Conservation (phyloP, 2,888 invertebrate genomes). For the Ectobius pallidus region DNA sequence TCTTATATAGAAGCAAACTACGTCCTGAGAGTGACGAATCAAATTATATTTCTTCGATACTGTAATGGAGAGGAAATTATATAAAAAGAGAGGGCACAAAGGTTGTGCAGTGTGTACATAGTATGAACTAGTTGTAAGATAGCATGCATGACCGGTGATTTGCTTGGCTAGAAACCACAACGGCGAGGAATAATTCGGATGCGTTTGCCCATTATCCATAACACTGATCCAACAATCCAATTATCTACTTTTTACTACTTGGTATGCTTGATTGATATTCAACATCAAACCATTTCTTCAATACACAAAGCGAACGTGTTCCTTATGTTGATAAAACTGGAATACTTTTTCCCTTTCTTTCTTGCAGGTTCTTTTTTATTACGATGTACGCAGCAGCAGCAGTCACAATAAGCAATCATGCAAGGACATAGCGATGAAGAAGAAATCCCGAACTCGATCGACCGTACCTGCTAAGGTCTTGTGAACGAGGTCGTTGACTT, state of each 20-base stretch:
- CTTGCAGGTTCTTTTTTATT: background rate
- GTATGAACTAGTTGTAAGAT: background rate
- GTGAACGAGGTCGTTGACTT: too few relatives aligned
- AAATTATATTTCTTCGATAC: background rate
- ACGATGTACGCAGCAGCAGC: background rate
- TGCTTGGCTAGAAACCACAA: slow-evolving; percentile 7
- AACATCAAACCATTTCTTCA: background rate
- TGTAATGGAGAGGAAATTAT: background rate
- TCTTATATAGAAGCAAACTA: too few relatives aligned
- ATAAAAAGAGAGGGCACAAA: background rate
- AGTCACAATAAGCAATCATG: slow-evolving; percentile 22
- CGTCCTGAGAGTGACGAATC: background rate
- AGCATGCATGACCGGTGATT: slow-evolving; percentile 25
- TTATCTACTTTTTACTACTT: slow-evolving; percentile 17
- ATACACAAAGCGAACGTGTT: slow-evolving; percentile 13
- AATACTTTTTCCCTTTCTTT: slow-evolving; percentile 10
- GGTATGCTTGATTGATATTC: slow-evolving; percentile 28
- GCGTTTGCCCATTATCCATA: slow-evolving; percentile 38
- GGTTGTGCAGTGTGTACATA: background rate
- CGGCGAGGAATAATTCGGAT: slow-evolving; percentile 1
- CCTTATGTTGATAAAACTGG: background rate
- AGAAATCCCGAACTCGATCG: background rate
- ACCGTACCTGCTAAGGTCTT: background rate
- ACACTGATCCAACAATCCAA: slow-evolving; percentile 41
- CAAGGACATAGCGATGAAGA: background rate